Evolutionary conservation across 2,797 vertebrate genomes (phyloP).

Genomic region (Neoniphon sammara): DNA sequence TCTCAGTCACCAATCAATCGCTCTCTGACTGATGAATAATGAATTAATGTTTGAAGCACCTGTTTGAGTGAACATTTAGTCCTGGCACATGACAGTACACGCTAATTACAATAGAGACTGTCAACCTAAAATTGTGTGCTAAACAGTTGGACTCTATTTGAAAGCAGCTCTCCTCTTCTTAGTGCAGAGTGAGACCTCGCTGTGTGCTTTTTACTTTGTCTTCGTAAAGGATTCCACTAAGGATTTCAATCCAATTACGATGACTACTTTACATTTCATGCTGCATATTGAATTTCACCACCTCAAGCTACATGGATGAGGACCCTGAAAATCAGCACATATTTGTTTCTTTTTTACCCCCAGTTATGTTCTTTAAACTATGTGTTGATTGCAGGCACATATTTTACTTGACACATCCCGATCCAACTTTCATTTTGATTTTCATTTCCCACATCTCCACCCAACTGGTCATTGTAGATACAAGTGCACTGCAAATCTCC

Average conservation of each 20-base stretch:
- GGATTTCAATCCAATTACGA: conserved; percentile 74
- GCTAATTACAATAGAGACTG: conserved; percentile 44
- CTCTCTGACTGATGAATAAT: conserved; percentile 40
- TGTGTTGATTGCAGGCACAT: conserved; percentile 61
- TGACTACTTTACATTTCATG: conserved; percentile 76
- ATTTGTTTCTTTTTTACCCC: conserved; percentile 55
- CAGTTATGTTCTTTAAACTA: conserved; percentile 42
- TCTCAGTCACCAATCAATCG: conserved; percentile 35
- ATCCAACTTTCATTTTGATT: conserved; percentile 71
- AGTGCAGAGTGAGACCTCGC: conserved; percentile 47
- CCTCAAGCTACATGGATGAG: conserved; percentile 63
- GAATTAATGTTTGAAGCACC: conserved; percentile 23
- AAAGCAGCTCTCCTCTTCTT: conserved; percentile 42
- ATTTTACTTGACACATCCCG: conserved; percentile 68
- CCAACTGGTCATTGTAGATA: conserved; percentile 56
- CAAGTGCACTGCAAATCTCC: conserved; percentile 31
- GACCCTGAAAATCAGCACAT: conserved; percentile 67
- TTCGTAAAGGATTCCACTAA: conserved; percentile 60
- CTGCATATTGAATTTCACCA: conserved; percentile 71
- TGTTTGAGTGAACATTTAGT: conserved; percentile 21
- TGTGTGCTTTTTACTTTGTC: conserved; percentile 50
- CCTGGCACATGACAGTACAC: conserved; percentile 13
- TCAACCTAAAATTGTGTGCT: conserved; percentile 35
- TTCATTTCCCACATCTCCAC: conserved; percentile 55
- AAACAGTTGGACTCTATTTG: conserved; percentile 36